phyloP scores from a whole-genome alignment of 2,888 invertebrate species.

The Pogonocherus hispidulus region DNA sequence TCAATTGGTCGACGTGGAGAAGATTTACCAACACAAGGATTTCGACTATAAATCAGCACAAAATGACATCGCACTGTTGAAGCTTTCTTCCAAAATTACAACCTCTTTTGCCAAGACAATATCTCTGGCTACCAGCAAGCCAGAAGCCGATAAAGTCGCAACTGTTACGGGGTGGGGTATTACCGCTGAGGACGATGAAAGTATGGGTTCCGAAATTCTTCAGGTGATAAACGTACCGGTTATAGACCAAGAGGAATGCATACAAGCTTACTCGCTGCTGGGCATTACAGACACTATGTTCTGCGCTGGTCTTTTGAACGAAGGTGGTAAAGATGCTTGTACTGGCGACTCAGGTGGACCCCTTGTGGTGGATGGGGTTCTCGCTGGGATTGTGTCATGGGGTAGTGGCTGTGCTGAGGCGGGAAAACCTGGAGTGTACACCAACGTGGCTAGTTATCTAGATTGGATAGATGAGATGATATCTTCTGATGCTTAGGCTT shows the following conservation, averaged over 20 bases:
- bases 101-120: constrained; percentile 14
- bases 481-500: background rate
- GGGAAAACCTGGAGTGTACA: constrained; percentile 19
- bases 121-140: constrained; percentile 7
- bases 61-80: constrained; percentile 28
- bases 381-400: constrained; percentile 12
- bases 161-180: constrained; percentile 31
- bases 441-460: background rate
- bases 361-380: constrained; percentile 9
- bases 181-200: background rate
- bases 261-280: constrained; percentile 1
- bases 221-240: constrained; percentile 31
- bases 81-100: constrained; percentile 19
- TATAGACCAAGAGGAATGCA: constrained; percentile 9
- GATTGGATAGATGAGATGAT: background rate
- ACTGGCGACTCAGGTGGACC: constrained; percentile 35
- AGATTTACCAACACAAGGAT: constrained; percentile 12
- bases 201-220: constrained; percentile 13
- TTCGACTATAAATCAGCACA: constrained; percentile 14
- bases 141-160: background rate
- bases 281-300: constrained; percentile 23
- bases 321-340: constrained; percentile 32
- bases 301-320: constrained; percentile 18
- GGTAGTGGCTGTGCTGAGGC: constrained; percentile 11
- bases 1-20: background rate